These are phyloP conservation scores for Yponomeuta malinellus DNA, from an alignment of 2,888 invertebrate species.

Conservation along the genomic window DNA sequence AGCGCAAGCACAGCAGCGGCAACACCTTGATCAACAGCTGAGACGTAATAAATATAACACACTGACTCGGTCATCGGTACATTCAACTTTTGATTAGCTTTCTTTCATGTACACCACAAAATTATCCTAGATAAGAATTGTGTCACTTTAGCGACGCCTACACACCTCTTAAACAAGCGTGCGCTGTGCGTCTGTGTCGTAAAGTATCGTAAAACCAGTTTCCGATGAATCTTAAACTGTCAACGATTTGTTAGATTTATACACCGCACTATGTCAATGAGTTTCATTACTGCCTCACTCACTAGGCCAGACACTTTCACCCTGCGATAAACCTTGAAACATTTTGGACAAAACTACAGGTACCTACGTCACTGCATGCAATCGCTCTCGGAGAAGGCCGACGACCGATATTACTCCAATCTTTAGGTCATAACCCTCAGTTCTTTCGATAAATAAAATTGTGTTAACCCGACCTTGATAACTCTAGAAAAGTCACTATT, in stretches of 20 bases:
- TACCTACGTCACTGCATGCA: neutral
- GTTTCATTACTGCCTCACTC: neutral
- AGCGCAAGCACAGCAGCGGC: slow-evolving; percentile 71
- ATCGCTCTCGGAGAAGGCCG: neutral
- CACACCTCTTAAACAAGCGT: neutral
- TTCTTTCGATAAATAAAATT: slow-evolving; percentile 19
- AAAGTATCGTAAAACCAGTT: slow-evolving; percentile 7
- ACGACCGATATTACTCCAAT: neutral
- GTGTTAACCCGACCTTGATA: slow-evolving; percentile 28
- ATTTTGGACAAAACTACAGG: neutral
- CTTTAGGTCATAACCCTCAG: neutral
- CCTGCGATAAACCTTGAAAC: slow-evolving; percentile 10
- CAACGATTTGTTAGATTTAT: neutral
- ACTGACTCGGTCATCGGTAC: slow-evolving; percentile 76
- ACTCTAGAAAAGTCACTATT: slow-evolving; percentile 27
- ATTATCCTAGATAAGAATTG: slow-evolving; percentile 5
- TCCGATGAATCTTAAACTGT: neutral
- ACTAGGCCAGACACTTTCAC: slow-evolving; percentile 36
- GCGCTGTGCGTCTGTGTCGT: neutral
- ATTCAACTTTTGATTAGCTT: slow-evolving; percentile 75
- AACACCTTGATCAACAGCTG: slow-evolving; percentile 64
- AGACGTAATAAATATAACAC: slow-evolving; percentile 70
- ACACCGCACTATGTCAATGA: neutral
- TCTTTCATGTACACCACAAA: slow-evolving; percentile 55
- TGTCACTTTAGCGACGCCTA: neutral